Base-by-base conservation (phyloP, 1,140 invertebrate genomes). In the Anastrepha obliqua region DNA sequence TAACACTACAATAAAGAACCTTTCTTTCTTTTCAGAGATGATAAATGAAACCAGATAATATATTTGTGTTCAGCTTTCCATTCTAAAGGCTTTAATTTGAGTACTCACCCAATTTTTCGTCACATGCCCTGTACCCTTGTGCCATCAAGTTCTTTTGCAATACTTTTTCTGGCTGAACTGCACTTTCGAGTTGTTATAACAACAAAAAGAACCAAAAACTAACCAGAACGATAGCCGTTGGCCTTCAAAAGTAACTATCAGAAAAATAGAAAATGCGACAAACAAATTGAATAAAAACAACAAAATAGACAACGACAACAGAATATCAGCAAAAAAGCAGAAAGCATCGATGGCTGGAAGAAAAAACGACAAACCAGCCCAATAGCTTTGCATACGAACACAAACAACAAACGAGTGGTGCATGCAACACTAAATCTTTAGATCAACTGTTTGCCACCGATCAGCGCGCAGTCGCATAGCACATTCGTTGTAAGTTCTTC, bases 391-490 rank as follows among this genome's bases (percentile, higher is more conserved):
- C 74, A 86, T 86, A 47, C 29, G 42, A 17, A 7, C 8, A 15
- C 11, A 39, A 74, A 47, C 0, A 51, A 74, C 13, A 8, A 74
- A 58, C 11, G 6, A 39, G 58, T 39, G 51, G 7, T 62, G 58
- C 51, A 86, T 86, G 85, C 85, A 86, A 86, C 42, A 86, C 47
- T 81, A 55, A 81, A 81, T 74, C 47, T 81, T 55, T 42, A 81
- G 74, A 81, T 81, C 74, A 81, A 55, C 74, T 55, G 74, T 81
- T 81, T 81, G 74, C 74, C 74, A 81, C 74, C 74, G 47, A 81
- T 81, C 47, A 51, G 47, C 47, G 74, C 74, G n/a, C 47, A 81
- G 51, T 55, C 74, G 74, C 47, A 55, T 8, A 81, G 15, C 67
- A 74, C 42, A 44, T 70, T 70, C 15, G 44, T 78, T 81, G 74